A percentile compares a stretch with the other conserved stretches of the same genome.
Evolutionary conservation across 53 echinoderm and acorn worm species (phyloP).

Genomic region (Stichopus horrens): DNA sequence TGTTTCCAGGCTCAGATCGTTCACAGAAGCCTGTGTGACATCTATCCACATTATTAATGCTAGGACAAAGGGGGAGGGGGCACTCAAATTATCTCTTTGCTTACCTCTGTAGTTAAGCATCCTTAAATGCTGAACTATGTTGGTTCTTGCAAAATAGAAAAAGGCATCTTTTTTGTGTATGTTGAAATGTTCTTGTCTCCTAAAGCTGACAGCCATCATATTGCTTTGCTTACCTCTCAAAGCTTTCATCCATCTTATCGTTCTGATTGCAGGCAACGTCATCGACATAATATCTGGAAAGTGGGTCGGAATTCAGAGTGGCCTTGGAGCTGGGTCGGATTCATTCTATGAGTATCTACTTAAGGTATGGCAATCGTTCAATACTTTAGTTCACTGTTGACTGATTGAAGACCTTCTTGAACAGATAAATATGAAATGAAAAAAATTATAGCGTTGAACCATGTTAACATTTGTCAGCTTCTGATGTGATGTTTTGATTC

Average conservation of each 20-base stretch:
- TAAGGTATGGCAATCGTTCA: constrained; percentile 63
- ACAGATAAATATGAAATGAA: background rate
- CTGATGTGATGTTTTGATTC: no score
- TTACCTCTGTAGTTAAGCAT: no score
- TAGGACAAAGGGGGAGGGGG: no score
- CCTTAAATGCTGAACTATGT: no score
- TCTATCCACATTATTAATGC: no score
- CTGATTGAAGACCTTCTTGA: background rate
- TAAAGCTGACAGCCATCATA: background rate
- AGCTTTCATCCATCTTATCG: background rate
- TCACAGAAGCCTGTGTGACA: no score
- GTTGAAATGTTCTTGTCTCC: background rate
- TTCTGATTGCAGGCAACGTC: constrained; percentile 71
- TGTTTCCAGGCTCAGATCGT: no score
- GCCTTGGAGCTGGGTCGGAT: constrained; percentile 91
- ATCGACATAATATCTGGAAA: constrained; percentile 89
- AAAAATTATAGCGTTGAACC: background rate
- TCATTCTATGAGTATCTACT: constrained; percentile 97
- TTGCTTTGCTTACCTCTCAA: no score
- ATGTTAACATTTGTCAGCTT: no score
- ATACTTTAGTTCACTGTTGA: background rate
- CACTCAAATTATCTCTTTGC: no score
- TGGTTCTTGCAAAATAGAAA: no score
- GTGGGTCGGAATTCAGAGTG: constrained; percentile 91
- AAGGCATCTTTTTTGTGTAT: no score